Base-by-base conservation (phyloP, 1,140 invertebrate genomes). In the Bathynomus jamesi region DNA sequence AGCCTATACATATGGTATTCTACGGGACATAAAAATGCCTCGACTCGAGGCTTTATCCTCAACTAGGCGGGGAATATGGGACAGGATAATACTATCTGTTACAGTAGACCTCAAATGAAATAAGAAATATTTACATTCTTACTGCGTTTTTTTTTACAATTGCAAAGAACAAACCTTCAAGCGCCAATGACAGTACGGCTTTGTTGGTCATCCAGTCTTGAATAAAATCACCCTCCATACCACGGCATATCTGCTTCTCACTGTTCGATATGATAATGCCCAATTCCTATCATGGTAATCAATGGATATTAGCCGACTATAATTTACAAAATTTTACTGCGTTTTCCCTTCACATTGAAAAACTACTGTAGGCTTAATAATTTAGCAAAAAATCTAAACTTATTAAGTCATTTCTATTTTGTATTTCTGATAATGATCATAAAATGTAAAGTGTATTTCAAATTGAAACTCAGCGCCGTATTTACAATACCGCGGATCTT, bases 151-250 rank as follows among this genome's bases (percentile, higher is more conserved):
- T n/a, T 31, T 10, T 31, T 21, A 53, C 28, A 61, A 62, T 67
- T 7, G 31, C 7, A 28, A 65, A 8, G 21, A 31, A 27, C 2
- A 0, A 76, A 84, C 84, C 85, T 82, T 86, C 85, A 21, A 86
- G 79, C 28, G 84, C 85, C 69, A 85, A 82, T 5, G 83, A 83
- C 5, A 86, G 77, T 21, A 86, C 80, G 75, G 81, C 78, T 71
- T 84, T 82, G 30, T 84, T 81, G 25, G 84, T 81, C 69, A 86
- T 79, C 85, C 85, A 86, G 62, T 85, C 82, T n/a, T 83, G 79
- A 28, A 86, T 80, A 66, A 80, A 81, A 27, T 83, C 81, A n/a
- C 0, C 10, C 24, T 67, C 24, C n/a, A 67, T 40, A 27, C 4
- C 3, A 2, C 24, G 40, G 32, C 21, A 30, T 8, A 24, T 24